Evolutionary conservation across 2,888 invertebrate species (phyloP).

Genomic region (Ctenicera cuprea): DNA sequence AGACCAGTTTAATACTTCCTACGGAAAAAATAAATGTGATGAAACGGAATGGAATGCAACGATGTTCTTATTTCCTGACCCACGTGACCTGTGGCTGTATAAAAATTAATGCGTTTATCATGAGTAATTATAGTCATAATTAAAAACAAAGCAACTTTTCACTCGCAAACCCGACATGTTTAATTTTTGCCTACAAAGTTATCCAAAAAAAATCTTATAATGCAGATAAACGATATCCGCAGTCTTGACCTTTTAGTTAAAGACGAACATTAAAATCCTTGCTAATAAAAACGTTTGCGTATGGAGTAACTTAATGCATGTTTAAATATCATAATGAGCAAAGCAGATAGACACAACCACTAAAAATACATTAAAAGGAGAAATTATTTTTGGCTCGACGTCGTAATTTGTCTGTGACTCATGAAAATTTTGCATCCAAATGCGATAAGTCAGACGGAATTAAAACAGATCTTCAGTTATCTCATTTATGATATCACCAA

Average conservation of each 20-base stretch:
- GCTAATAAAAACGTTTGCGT: too few species aligned
- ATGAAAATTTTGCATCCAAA: conserved; percentile 28
- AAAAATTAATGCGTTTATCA: conserved; percentile 13
- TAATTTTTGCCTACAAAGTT: too few species aligned
- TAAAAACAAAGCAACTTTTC: too few species aligned
- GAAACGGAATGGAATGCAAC: conserved; percentile 3
- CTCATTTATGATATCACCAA: too few species aligned
- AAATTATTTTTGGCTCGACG: conserved; percentile 29
- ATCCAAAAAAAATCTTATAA: too few species aligned
- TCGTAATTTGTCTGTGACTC: conserved; percentile 17
- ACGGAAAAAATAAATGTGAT: conserved; percentile 4
- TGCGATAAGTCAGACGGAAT: conserved; percentile 1
- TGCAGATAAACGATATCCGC: too few species aligned
- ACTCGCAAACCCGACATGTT: too few species aligned
- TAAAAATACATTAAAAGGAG: conserved; percentile 23
- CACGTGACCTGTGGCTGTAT: background rate
- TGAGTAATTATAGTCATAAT: too few species aligned
- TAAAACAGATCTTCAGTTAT: background rate
- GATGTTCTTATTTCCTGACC: conserved; percentile 7
- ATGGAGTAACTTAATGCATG: too few species aligned
- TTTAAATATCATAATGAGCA: conserved; percentile 14
- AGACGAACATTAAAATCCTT: too few species aligned
- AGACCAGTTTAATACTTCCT: background rate
- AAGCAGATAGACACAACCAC: background rate
- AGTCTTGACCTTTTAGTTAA: too few species aligned